These are phyloP conservation scores for Latrodectus geometricus DNA, from an alignment of 1,140 invertebrate species.

Conservation along the genomic window DNA sequence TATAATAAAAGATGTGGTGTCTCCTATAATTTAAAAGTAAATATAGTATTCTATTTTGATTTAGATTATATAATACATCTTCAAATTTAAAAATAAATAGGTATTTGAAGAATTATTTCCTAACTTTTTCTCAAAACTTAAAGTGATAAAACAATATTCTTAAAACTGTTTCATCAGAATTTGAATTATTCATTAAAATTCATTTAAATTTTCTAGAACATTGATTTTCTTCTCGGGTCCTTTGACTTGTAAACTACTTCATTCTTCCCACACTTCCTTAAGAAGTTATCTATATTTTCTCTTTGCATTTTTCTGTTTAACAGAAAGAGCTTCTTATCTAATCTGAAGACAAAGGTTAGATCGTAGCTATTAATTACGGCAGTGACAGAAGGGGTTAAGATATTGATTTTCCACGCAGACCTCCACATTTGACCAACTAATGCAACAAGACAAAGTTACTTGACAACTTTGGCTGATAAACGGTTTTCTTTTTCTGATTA, in stretches of 20 bases:
- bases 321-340: slow-evolving; percentile 32
- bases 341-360: slow-evolving; percentile 23
- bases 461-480: not conserved
- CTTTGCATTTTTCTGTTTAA: slow-evolving; percentile 21
- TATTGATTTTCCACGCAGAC: slow-evolving; percentile 22
- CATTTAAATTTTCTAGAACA: not conserved
- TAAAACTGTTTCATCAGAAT: not conserved
- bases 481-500: not conserved
- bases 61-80: no score
- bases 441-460: not conserved
- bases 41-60: no score
- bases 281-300: slow-evolving; percentile 41
- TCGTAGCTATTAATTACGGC: slow-evolving; percentile 35
- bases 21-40: no score
- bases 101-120: no score
- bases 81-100: no score
- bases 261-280: not conserved
- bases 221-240: not conserved
- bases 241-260: not conserved
- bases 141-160: not conserved
- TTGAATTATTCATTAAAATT: not conserved
- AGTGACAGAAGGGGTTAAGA: slow-evolving; percentile 30
- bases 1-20: no score
- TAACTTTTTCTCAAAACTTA: no score
- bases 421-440: slow-evolving; percentile 21